Percentiles rank a stretch among this genome's conserved stretches.
Evolutionary conservation across 2,888 invertebrate species (phyloP).

Genomic region (Drosophila yooni): DNA sequence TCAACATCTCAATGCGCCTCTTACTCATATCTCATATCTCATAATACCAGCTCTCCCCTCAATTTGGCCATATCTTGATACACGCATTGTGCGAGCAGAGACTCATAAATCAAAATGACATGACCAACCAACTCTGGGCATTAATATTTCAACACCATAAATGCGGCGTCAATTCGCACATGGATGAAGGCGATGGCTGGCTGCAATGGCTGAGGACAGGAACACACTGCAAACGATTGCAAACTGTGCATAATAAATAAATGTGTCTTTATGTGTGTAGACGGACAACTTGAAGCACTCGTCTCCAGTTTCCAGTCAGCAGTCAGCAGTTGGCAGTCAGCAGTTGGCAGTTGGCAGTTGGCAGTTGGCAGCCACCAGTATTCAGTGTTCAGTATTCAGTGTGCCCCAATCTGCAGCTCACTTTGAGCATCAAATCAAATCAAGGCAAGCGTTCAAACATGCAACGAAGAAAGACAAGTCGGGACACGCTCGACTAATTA

Average conservation of each 20-base stretch:
- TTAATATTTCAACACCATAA: slow-evolving; percentile 82
- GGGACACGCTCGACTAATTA: slow-evolving; percentile 80
- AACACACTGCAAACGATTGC: slow-evolving; percentile 61
- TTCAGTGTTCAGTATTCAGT: neutral
- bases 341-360: neutral
- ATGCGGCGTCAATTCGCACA: slow-evolving; percentile 80
- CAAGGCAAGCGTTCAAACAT: slow-evolving; percentile 78
- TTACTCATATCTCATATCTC: slow-evolving; percentile 3
- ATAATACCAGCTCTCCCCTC: slow-evolving; percentile 1
- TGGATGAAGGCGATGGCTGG: slow-evolving; percentile 43
- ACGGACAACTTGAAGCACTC: slow-evolving; percentile 48
- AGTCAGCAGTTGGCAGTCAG: neutral
- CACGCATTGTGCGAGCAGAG: slow-evolving; percentile 45
- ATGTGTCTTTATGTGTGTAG: slow-evolving; percentile 42
- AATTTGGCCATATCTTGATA: slow-evolving; percentile 4
- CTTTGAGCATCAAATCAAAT: slow-evolving; percentile 75
- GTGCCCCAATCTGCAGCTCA: slow-evolving; percentile 16
- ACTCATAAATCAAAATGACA: slow-evolving; percentile 78
- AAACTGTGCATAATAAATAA: slow-evolving; percentile 79
- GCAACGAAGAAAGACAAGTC: slow-evolving; percentile 53
- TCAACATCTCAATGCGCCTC: slow-evolving; percentile 70
- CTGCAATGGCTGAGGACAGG: slow-evolving; percentile 40
- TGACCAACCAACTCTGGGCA: slow-evolving; percentile 79
- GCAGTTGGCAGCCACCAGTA: slow-evolving; percentile 1
- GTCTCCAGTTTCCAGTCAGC: neutral